phyloP scores from a whole-genome alignment of 2,113 vertebrate genomes.

The Serilophus lunatus region DNA sequence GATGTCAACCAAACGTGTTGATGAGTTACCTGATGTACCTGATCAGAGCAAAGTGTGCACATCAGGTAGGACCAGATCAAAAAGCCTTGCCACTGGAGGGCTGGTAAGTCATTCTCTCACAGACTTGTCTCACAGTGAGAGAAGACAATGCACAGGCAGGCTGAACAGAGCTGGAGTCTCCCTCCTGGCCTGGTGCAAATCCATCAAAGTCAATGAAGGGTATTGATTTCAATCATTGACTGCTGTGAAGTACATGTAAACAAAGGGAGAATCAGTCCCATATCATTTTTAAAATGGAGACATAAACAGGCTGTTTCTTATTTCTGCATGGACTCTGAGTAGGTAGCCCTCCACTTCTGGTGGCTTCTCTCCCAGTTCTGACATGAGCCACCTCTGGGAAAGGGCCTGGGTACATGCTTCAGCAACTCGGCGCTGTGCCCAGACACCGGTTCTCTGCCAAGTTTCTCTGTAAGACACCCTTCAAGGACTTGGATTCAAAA shows the following conservation, averaged over 20 bases:
- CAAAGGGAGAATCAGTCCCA: neutral
- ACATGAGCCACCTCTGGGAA: neutral
- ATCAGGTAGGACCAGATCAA: neutral
- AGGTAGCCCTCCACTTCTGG: neutral
- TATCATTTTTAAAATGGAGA: neutral
- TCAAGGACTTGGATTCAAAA: constrained; percentile 2
- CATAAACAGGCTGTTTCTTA: neutral
- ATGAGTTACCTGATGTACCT: neutral
- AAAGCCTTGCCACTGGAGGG: neutral
- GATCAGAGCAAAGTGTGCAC: neutral
- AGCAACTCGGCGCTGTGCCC: neutral
- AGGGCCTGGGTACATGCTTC: neutral
- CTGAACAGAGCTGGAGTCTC: neutral
- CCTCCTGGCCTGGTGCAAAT: neutral
- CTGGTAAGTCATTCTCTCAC: neutral
- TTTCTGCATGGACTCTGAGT: neutral
- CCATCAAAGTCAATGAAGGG: constrained; percentile 34
- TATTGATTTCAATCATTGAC: constrained; percentile 1
- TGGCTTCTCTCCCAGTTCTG: neutral
- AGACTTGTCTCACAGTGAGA: neutral
- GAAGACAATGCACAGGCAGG: neutral
- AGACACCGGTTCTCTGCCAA: neutral
- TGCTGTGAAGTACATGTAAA: neutral
- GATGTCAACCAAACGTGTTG: neutral
- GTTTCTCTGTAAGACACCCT: neutral